Conservation (phyloP, 2,113 vertebrate species). For the Merops nubicus region DNA sequence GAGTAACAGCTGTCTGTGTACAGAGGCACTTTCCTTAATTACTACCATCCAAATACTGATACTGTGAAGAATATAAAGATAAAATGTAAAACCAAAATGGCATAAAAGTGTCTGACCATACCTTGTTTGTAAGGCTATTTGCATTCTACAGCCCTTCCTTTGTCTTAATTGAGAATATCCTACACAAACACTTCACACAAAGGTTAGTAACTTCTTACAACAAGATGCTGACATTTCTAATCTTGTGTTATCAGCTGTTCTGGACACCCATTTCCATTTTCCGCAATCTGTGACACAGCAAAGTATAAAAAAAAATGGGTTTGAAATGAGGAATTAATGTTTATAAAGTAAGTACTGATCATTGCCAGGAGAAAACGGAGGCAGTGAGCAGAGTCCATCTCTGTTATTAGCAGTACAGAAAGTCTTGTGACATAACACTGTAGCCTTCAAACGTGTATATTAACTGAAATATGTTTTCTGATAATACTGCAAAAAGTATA, state of each 20-base stretch:
- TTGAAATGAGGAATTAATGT: neutral
- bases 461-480: neutral
- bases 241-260: slow-evolving; percentile 41
- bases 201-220: slow-evolving; percentile 26
- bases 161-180: slow-evolving; percentile 49
- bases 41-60: neutral
- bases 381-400: neutral
- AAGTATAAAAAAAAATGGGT: neutral
- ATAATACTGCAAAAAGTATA: neutral
- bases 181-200: slow-evolving; percentile 16
- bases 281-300: neutral
- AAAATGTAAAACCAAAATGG: neutral
- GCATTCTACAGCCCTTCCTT: slow-evolving; percentile 19
- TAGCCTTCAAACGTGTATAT: neutral
- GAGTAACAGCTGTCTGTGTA: neutral
- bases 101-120: neutral
- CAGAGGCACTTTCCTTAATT: neutral
- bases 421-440: neutral
- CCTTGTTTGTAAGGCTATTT: slow-evolving; percentile 4
- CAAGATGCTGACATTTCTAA: slow-evolving; percentile 36
- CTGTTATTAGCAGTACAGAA: neutral
- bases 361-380: neutral
- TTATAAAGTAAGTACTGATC: neutral
- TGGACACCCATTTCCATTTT: slow-evolving; percentile 12
- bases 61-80: neutral